A percentile compares a stretch with the other conserved stretches of the same genome.
Conservation (phyloP, 2,888 invertebrate genomes). For the Drosophila hamatofila region DNA sequence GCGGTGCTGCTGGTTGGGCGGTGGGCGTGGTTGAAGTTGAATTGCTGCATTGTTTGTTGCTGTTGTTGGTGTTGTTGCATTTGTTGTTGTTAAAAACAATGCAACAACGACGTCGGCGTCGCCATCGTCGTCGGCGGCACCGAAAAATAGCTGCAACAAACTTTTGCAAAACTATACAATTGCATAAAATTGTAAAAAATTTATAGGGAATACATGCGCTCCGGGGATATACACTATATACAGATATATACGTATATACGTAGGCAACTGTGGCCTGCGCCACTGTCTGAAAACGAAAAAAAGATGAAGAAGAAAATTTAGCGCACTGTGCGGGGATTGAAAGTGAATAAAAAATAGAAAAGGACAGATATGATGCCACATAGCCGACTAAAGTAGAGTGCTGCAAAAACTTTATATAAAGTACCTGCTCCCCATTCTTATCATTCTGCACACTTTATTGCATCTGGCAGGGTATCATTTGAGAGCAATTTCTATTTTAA, state of each 20-base stretch:
- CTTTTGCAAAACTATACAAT: slow-evolving; percentile 79
- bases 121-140: slow-evolving; percentile 46
- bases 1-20: slow-evolving; percentile 47
- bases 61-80: slow-evolving; percentile 32
- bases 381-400: slow-evolving; percentile 47
- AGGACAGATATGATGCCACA: slow-evolving; percentile 38
- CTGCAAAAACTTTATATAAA: slow-evolving; percentile 3
- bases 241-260: background rate
- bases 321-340: slow-evolving; percentile 39
- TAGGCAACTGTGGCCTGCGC: slow-evolving; percentile 24
- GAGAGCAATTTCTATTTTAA: background rate
- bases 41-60: slow-evolving; percentile 65
- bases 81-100: slow-evolving; percentile 66
- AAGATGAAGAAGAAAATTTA: slow-evolving; percentile 24
- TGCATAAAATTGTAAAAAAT: slow-evolving; percentile 82
- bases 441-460: background rate
- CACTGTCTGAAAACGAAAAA: slow-evolving; percentile 27
- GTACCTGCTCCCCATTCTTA: background rate
- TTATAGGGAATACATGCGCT: slow-evolving; percentile 76
- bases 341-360: slow-evolving; percentile 6
- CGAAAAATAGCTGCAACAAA: slow-evolving; percentile 80
- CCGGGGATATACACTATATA: slow-evolving; percentile 42
- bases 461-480: background rate
- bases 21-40: slow-evolving; percentile 62
- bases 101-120: slow-evolving; percentile 53